Base-by-base conservation (phyloP, 2,888 invertebrate genomes). In the Corythucha ciliata region DNA sequence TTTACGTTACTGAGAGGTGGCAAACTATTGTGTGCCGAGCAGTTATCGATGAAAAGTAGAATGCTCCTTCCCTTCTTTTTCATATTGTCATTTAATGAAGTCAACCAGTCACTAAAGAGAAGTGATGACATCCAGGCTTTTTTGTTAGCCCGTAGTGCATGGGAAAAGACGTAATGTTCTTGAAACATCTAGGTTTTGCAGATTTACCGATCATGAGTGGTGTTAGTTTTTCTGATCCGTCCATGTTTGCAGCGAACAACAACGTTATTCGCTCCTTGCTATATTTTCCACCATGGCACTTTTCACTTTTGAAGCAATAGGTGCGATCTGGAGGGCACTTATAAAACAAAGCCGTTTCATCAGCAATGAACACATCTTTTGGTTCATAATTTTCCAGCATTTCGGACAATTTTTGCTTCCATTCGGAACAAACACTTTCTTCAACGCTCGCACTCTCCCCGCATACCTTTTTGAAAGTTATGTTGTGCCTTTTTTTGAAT, bases 221-320 rank as follows among this genome's bases (percentile, higher is more conserved):
- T 47, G 42, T 54, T 21, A 45, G 34, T 33, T 45, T 54, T 33
- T 50, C 50, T 21, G 53, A 42, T 5, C 53, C 53, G 22, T 21
- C 22, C 48, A 29, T 46, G 24, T 53, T 53, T 14, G 44, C 53
- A 12, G 41, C 34, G 26, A 49, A 36, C 33, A 55, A 16, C 22
- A 37, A 36, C 18, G 51, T 51, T 26, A 49, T 25, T 16, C 53
- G 33, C 29, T 64, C 60, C 57, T 66, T 66, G 36, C 64, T 65
- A 42, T 63, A 54, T 58, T 67, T 67, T 37, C 66, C 64, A 27
- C 64, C 63, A 27, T 52, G 56, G 52, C 66, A 67, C 50, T 63
- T 59, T 52, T 64, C 60, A 21, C 56, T 48, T 60, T 61, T 61
- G 45, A 62, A 62, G 45, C 52, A 57, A n/a, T 61, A 45, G 2